phyloP scores from a whole-genome alignment of 37 sponge, comb jelly and placozoan genomes.

The Oopsacas minuta region DNA sequence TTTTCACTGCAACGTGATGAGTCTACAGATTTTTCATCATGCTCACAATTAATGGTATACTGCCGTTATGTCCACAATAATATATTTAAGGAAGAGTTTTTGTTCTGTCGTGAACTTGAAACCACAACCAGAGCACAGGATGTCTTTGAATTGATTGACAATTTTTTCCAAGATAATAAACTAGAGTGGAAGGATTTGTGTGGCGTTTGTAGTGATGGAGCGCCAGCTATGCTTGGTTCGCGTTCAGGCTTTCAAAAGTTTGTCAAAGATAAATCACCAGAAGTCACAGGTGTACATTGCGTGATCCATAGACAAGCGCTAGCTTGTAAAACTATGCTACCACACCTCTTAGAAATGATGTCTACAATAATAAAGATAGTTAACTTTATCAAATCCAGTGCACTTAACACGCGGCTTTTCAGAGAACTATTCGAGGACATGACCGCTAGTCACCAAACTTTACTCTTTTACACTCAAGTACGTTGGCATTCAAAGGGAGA shows the following conservation, averaged over 20 bases:
- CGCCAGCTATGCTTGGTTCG: neutral
- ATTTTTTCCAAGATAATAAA: neutral
- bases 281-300: neutral
- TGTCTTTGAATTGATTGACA: neutral
- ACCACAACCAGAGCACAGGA: neutral
- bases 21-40: too few species aligned
- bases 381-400: neutral
- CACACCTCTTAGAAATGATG: neutral
- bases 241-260: neutral
- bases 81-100: neutral
- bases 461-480: neutral
- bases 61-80: too few species aligned
- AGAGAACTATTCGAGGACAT: neutral
- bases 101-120: neutral
- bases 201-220: neutral
- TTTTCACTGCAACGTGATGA: neutral
- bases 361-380: neutral
- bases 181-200: neutral
- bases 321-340: neutral
- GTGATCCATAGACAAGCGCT: neutral
- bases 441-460: neutral
- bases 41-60: slow-evolving; percentile 14
- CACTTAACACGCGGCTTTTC: neutral
- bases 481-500: neutral
- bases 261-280: neutral